Percentiles rank a stretch among this genome's conserved stretches.
Evolutionary conservation across 2,797 vertebrate species (phyloP).

Genomic region (Amniataba percoides): DNA sequence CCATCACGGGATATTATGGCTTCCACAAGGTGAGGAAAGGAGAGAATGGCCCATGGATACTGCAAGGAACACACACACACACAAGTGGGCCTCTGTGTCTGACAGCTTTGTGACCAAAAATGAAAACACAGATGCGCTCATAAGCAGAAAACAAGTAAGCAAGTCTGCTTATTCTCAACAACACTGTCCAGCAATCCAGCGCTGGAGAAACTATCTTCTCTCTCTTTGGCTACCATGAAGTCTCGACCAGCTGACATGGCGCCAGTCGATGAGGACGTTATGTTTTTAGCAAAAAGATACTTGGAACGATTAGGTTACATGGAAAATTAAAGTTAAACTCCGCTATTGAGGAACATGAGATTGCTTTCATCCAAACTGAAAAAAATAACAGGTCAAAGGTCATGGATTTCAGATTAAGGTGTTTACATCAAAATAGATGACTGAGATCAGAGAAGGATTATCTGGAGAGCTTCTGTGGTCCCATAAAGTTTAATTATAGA

Average conservation of each 20-base stretch:
- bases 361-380: background rate
- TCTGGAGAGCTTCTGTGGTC: background rate
- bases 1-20: constrained; percentile 92
- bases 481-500: background rate
- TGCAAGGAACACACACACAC: constrained; percentile 37
- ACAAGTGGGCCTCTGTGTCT: constrained; percentile 30
- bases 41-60: constrained; percentile 80
- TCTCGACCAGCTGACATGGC: background rate
- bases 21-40: constrained; percentile 88
- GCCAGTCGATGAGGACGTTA: background rate
- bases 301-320: constrained; percentile 2
- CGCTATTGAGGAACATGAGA: background rate
- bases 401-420: background rate
- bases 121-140: constrained; percentile 52
- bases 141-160: constrained; percentile 42
- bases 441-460: background rate
- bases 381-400: background rate
- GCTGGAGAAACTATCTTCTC: constrained; percentile 15
- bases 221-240: background rate
- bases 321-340: constrained; percentile 15
- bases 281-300: constrained; percentile 27
- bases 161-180: constrained; percentile 13
- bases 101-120: constrained; percentile 51
- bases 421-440: background rate
- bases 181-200: constrained; percentile 18